Percentiles rank a stretch among this genome's conserved stretches.
Conservation (phyloP, 2,113 vertebrate species). For the Monopterus albus region DNA sequence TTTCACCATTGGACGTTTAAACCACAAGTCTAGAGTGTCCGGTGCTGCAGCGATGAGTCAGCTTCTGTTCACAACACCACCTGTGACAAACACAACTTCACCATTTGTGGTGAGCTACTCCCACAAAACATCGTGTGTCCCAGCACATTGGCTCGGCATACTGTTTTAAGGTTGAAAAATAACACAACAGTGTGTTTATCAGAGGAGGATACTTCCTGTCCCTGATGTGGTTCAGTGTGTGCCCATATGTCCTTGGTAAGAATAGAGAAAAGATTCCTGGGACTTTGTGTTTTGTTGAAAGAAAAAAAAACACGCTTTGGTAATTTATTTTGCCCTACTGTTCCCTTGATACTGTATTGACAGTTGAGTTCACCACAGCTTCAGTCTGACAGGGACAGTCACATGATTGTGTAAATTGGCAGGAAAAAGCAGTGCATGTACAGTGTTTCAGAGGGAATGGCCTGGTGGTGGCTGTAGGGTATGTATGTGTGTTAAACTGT, state of each 20-base stretch:
- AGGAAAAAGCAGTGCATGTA: constrained; percentile 14
- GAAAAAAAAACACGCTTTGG: constrained; percentile 30
- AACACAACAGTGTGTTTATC: constrained; percentile 33
- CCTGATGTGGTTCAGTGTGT: constrained; percentile 23
- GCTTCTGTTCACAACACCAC: constrained; percentile 53
- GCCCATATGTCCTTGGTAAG: background rate
- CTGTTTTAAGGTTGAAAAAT: constrained; percentile 28
- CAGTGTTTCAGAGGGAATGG: constrained; percentile 4
- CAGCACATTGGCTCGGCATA: constrained; percentile 28
- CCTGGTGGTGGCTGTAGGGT: background rate
- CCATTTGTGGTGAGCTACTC: constrained; percentile 54
- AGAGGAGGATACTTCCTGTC: constrained; percentile 40
- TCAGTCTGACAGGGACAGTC: constrained; percentile 10
- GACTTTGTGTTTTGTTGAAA: constrained; percentile 51
- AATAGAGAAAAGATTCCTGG: constrained; percentile 22
- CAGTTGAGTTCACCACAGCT: constrained; percentile 10
- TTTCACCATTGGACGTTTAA: constrained; percentile 33
- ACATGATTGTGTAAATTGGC: constrained; percentile 39
- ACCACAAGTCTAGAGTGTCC: constrained; percentile 49
- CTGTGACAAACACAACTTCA: constrained; percentile 52
- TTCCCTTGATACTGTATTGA: constrained; percentile 16
- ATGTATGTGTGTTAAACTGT: no score
- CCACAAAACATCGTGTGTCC: constrained; percentile 46
- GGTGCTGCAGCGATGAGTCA: constrained; percentile 67
- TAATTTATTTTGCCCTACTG: background rate